Conservation (phyloP, 2,113 vertebrate species). For the Thinocorus orbignyianus region DNA sequence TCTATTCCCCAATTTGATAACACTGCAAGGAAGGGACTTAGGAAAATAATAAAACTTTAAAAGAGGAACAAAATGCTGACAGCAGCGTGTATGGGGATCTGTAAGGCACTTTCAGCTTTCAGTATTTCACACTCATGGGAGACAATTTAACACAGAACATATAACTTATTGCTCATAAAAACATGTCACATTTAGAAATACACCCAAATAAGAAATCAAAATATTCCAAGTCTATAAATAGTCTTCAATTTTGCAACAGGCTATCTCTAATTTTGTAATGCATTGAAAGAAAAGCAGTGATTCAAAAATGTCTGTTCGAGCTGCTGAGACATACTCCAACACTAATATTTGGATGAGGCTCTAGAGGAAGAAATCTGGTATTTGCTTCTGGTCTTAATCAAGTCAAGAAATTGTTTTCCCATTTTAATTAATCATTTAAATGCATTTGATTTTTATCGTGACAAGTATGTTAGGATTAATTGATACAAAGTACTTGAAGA, state of each 20-base stretch:
- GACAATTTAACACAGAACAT: neutral
- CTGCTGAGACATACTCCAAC: neutral
- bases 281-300: neutral
- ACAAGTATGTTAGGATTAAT: neutral
- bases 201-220: neutral
- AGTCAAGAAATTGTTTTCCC: neutral
- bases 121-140: neutral
- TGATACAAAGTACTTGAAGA: neutral
- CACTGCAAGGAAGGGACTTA: neutral
- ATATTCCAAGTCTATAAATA: neutral
- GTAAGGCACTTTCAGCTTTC: neutral
- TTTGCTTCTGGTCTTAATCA: neutral
- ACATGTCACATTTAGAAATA: neutral
- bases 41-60: neutral
- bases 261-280: neutral
- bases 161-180: neutral
- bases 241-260: neutral
- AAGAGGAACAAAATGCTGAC: constrained; percentile 39
- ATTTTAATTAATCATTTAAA: neutral
- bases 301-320: neutral
- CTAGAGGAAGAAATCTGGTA: neutral
- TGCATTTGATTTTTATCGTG: neutral
- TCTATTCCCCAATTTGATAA: constrained; percentile 51
- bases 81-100: neutral
- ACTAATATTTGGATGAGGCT: neutral